A percentile compares a stretch with the other conserved stretches of the same genome.
phyloP scores from a whole-genome alignment of 2,797 vertebrate species.

The Pygocentrus nattereri region DNA sequence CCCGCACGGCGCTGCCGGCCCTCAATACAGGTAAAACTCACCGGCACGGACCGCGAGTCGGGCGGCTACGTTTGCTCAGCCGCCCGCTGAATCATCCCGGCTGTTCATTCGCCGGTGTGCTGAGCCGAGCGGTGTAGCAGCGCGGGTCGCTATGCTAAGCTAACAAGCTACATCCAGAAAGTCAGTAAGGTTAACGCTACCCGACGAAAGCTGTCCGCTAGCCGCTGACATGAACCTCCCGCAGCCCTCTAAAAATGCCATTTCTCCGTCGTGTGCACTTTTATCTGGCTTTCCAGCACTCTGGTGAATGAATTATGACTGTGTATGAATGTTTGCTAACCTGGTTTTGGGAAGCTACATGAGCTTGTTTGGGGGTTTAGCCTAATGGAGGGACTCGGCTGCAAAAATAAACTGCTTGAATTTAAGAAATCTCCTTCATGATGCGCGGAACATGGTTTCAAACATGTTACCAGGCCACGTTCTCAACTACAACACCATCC shows the following conservation, averaged over 20 bases:
- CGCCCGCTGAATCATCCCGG: neutral
- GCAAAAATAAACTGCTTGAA: too few relatives aligned
- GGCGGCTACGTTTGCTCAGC: neutral
- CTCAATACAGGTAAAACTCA: slow-evolving; percentile 82
- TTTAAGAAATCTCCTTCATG: too few relatives aligned
- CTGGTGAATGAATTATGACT: neutral
- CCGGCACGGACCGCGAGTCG: neutral
- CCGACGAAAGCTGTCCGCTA: neutral
- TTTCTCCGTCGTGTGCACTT: neutral
- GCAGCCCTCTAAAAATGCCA: neutral
- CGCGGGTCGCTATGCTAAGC: slow-evolving; percentile 16
- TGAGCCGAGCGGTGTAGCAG: neutral
- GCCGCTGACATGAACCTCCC: too few relatives aligned
- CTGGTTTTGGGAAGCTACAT: neutral
- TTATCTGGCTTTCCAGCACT: neutral
- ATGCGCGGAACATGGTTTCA: neutral
- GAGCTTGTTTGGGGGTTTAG: neutral
- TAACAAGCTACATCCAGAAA: slow-evolving; percentile 16
- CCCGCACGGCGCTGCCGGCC: slow-evolving; percentile 76
- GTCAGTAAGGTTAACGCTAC: slow-evolving; percentile 3
- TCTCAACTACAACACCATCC: too few relatives aligned
- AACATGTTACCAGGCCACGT: too few relatives aligned
- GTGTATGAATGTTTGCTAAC: neutral
- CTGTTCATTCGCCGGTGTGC: neutral
- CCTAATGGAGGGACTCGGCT: neutral